These are phyloP conservation scores for Coranthus polyacanthus DNA, from an alignment of 2,797 vertebrate species.

Conservation along the genomic window DNA sequence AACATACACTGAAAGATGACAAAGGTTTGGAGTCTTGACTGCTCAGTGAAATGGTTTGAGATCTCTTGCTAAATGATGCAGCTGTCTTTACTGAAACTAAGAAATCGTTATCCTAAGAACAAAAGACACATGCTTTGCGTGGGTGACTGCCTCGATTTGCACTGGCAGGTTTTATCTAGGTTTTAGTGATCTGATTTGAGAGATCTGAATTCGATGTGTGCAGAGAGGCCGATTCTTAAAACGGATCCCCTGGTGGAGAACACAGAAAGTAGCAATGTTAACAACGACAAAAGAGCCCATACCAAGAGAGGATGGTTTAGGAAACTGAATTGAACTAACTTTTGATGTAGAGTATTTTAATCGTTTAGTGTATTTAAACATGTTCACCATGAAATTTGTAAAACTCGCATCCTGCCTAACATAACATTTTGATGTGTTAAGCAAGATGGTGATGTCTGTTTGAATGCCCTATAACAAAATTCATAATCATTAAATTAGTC, in stretches of 20 bases:
- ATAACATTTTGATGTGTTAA: constrained; percentile 20
- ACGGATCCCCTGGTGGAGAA: constrained; percentile 8
- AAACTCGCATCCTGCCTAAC: constrained; percentile 3
- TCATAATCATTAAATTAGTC: constrained; percentile 25
- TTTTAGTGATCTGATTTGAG: constrained; percentile 3
- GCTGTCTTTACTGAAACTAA: constrained; percentile 23
- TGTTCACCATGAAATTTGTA: not conserved
- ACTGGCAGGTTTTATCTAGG: no score
- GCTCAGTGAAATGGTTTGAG: constrained; percentile 22
- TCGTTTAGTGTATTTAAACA: not conserved
- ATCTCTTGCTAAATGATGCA: constrained; percentile 26
- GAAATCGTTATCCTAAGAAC: constrained; percentile 19
- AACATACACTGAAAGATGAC: constrained; percentile 19
- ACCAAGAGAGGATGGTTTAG: no score
- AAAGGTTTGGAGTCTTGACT: constrained; percentile 1
- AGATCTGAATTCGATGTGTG: constrained; percentile 13
- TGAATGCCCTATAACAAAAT: not conserved
- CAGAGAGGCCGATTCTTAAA: constrained; percentile 20
- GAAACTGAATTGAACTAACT: no score
- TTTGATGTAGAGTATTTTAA: no score
- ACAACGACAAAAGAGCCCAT: not conserved
- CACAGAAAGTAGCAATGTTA: constrained; percentile 11
- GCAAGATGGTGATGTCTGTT: not conserved
- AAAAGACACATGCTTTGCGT: not conserved
- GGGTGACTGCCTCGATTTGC: constrained; percentile 12